phyloP scores from a whole-genome alignment of 2,797 vertebrate species.

The Carduelis carduelis region DNA sequence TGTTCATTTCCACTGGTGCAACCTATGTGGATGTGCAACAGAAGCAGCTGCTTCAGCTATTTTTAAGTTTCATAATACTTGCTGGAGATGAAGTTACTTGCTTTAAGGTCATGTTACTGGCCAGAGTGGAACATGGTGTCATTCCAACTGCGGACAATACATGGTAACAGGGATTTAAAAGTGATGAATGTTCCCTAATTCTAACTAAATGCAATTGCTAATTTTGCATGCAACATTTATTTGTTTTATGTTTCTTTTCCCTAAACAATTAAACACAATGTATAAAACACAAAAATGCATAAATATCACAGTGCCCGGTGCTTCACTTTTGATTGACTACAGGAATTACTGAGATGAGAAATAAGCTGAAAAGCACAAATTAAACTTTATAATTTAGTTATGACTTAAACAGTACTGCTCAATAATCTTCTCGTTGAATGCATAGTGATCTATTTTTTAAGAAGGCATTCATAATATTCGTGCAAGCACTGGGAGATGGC shows the following conservation, averaged over 20 bases:
- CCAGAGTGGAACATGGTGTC: not conserved
- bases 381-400: not conserved
- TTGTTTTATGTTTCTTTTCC: not conserved
- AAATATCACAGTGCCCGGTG: not conserved
- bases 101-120: not conserved
- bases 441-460: not conserved
- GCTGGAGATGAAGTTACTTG: not conserved
- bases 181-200: not conserved
- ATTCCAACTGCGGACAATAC: not conserved
- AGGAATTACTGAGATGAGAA: not conserved
- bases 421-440: not conserved
- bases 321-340: not conserved
- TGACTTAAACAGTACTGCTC: not conserved
- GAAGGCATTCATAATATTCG: not conserved
- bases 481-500: not conserved
- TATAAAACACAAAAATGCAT: not conserved
- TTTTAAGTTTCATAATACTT: not conserved
- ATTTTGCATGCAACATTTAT: not conserved
- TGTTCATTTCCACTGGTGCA: not conserved
- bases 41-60: not conserved
- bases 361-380: not conserved
- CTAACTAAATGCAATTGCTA: not conserved
- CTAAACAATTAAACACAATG: not conserved
- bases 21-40: not conserved
- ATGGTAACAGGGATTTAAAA: not conserved